Evolutionary conservation across 2,113 vertebrate genomes (phyloP).

Genomic region (Bombycilla garrulus): DNA sequence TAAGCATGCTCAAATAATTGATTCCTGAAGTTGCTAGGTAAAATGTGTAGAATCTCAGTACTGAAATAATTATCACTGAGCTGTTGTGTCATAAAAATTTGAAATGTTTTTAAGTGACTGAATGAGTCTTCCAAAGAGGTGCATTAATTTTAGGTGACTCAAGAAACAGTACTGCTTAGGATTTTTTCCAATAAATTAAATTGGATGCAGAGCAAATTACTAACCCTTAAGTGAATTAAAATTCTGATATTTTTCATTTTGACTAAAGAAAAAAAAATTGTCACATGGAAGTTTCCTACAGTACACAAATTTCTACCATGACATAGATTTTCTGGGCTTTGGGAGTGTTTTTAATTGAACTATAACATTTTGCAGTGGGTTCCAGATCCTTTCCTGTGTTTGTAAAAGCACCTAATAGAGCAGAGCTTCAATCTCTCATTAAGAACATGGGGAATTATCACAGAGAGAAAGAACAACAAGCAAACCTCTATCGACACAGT

Average conservation of each 20-base stretch:
- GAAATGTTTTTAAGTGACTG: background rate
- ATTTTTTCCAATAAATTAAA: background rate
- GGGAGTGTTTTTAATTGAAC: background rate
- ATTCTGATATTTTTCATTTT: background rate
- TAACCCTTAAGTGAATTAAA: background rate
- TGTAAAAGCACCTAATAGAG: background rate
- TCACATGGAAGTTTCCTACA: background rate
- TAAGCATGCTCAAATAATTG: background rate
- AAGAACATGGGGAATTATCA: background rate
- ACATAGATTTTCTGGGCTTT: background rate
- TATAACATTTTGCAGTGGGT: background rate
- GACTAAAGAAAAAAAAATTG: background rate
- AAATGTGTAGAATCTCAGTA: background rate
- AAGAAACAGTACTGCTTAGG: background rate
- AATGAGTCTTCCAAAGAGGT: background rate
- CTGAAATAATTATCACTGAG: background rate
- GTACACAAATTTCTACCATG: background rate
- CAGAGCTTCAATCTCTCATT: background rate
- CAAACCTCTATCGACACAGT: fast-evolving
- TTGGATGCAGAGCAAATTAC: background rate
- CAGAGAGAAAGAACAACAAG: background rate
- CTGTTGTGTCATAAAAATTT: background rate
- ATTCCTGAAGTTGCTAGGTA: background rate
- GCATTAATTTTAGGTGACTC: background rate
- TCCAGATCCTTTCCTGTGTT: background rate